Evolutionary conservation across 2,113 vertebrate species (phyloP).

Genomic region (Prinia subflava): DNA sequence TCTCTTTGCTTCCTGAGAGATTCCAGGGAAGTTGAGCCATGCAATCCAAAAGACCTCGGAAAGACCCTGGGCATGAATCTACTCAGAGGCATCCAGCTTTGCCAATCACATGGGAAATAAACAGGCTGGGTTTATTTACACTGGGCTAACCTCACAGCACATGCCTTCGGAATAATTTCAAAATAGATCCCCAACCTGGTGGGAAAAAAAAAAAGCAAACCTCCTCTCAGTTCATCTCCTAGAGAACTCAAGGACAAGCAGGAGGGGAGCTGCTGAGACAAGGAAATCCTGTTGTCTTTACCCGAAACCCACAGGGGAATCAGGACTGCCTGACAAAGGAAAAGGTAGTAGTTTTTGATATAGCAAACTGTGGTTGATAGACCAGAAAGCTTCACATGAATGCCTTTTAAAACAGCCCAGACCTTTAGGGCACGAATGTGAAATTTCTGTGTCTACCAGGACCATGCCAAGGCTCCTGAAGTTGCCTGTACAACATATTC

Average conservation of each 20-base stretch:
- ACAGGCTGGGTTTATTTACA: neutral
- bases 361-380: neutral
- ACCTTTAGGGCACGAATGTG: slow-evolving; percentile 7
- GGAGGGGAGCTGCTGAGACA: neutral
- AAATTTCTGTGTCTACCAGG: neutral
- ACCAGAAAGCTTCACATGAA: slow-evolving; percentile 52
- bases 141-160: neutral
- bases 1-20: neutral
- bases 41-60: neutral
- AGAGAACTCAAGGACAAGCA: neutral
- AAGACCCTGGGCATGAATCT: neutral
- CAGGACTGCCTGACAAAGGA: neutral
- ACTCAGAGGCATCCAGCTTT: neutral
- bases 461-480: neutral
- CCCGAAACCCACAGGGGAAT: slow-evolving; percentile 18
- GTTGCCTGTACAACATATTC: neutral
- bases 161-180: neutral
- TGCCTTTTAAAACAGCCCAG: neutral
- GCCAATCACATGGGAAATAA: neutral
- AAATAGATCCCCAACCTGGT: neutral
- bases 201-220: neutral
- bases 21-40: neutral
- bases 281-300: slow-evolving; percentile 26
- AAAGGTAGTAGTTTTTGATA: slow-evolving; percentile 5
- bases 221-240: neutral